A percentile compares a stretch with the other conserved stretches of the same genome.
These are phyloP conservation scores for Drosophila serrata DNA, from an alignment of 1,140 invertebrate genomes.

Conservation along the genomic window DNA sequence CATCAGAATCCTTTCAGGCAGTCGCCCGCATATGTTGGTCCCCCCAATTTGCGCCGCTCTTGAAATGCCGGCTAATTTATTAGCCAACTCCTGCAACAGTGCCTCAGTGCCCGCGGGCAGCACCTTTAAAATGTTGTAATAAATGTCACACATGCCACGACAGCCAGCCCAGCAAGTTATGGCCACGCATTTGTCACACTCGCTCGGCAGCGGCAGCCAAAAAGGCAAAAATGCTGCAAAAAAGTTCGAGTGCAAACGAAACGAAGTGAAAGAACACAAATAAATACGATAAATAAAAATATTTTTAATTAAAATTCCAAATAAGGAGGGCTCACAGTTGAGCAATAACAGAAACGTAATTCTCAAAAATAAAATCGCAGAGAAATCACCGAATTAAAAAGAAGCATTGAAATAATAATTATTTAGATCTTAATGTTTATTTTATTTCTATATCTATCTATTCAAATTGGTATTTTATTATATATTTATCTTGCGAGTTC, in stretches of 20 bases:
- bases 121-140: conserved; percentile 79
- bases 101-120: conserved; percentile 32
- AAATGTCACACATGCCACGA: conserved; percentile 75
- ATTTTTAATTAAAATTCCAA: conserved; percentile 78
- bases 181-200: conserved; percentile 77
- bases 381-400: not conserved
- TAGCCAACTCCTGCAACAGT: conserved; percentile 60
- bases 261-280: conserved; percentile 41
- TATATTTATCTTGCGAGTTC: not conserved
- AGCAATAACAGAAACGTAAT: conserved; percentile 11
- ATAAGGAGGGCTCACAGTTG: conserved; percentile 35
- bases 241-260: conserved; percentile 8
- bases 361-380: conserved; percentile 13
- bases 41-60: conserved; percentile 59
- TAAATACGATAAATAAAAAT: conserved; percentile 77
- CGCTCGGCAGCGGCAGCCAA: conserved; percentile 42
- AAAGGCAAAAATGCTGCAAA: conserved; percentile 45
- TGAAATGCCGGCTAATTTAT: conserved; percentile 78
- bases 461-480: not conserved
- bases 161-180: conserved; percentile 65
- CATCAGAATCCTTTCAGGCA: conserved; percentile 24
- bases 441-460: not conserved
- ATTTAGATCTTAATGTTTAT: not conserved
- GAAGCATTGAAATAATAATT: too few species aligned
- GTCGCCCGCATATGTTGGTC: conserved; percentile 51